Evolutionary conservation across 2,888 invertebrate genomes (phyloP), one percentile per base, ranked within the genome.

Genomic region (Protonemura montana): DNA sequence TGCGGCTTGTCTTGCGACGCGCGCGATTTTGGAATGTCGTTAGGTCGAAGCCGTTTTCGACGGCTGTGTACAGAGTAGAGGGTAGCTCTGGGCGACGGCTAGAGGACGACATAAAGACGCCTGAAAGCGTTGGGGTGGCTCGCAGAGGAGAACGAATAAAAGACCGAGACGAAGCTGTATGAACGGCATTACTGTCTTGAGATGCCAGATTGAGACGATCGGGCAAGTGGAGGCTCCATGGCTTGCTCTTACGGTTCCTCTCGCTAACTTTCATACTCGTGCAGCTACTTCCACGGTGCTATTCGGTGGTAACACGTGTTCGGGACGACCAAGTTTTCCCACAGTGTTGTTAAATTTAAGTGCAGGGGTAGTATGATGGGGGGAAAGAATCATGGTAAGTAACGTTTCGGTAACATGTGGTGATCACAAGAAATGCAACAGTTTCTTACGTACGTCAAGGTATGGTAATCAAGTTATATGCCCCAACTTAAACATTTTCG

Each of bases 311-410:
- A 81, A 30, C 81, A 81, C 81, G 81, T 81, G 81, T 81, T 29
- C 29, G 81, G 30, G 30, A 81, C 30, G 29, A 81, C 81, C n/a
- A 7, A 29, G 30, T 81, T 28, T 81, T 81, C 81, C 81, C 81
- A 81, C 81, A 81, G 81, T 29, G 30, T 30, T 81, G 30, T 81
- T n/a, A 81, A 30, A 78, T 59, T 59, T 78, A 78, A 78, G 78
- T 78, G 78, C 78, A 28, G 28, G 78, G 78, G 59, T 59, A 59
- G 59, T 13, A 35, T 2, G 59, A 13, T 3, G 59, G 59, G 59
- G 59, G 59, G 59, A 59, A 59, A 59, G 59, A 59, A 59, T 59
- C 59, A 59, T 59, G 59, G 59, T 59, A 59, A 59, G 59, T 59
- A 59, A 59, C 59, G 21, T 59, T 59, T 59, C 21, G 59, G 59